Base-by-base conservation (phyloP, 2,888 invertebrate species). In the Microctonus hyperodae region DNA sequence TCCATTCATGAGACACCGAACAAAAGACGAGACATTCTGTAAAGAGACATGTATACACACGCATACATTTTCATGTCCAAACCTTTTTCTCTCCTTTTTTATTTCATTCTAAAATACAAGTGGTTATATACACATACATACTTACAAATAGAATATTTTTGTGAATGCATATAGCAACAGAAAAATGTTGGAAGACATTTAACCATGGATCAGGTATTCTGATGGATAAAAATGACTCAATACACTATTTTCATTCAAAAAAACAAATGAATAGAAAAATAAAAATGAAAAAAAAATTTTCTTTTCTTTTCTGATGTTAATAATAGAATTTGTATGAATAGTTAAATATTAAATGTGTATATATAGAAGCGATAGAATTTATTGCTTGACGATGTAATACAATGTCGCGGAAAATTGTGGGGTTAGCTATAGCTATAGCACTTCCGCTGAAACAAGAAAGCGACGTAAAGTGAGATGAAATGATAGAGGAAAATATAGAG, bases 1-100 rank as follows among this genome's bases (percentile, higher is more conserved):
- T 55, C 55, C 67, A 65, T 65, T 70, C 65, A 62, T 44, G 48
- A 59, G 48, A 48, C 22, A 37, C n/a, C n/a, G 28, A 58, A 67
- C 66, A 67, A 67, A 67, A 63, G 63, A 59, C 55, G 22, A 56
- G 55, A 66, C 60, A 53, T 60, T 37, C 20, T 37, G 9, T 44
- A 37, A 55, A 55, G 55, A 55, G 16, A 28, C 31, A 51, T 23
- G 22, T 7, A 13, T n/a, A 37, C 48, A 3, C 11, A 22, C 25
- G 23, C 11, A 22, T 22, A 13, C 51, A 23, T n/a, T 22, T 23
- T 51, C 10, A 4, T 23, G 16, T 44, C 44, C 6, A 16, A 7
- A 44, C 16, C 44, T 44, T 44, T 44, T 44, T 44, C 40, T 16
- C 35, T 35, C 4, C 9, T n/a, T 44, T 7, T 44, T 4, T n/a